phyloP scores from a whole-genome alignment of 2,113 vertebrate species.

The Syngnathoides biaculeatus region DNA sequence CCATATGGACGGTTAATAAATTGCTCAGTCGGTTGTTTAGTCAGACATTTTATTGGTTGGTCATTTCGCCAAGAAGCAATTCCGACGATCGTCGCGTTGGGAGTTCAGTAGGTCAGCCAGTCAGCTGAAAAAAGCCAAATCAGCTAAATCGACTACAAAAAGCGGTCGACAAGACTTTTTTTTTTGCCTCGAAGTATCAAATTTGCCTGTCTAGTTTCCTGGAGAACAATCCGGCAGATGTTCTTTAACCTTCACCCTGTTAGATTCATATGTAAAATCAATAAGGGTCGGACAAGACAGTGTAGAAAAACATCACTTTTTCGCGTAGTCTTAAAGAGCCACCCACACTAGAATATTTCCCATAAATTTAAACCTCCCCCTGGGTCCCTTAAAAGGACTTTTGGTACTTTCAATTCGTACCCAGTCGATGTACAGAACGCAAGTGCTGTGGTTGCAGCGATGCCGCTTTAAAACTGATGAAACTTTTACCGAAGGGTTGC shows the following conservation, averaged over 20 bases:
- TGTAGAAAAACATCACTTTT: background rate
- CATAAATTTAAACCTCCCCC: no score
- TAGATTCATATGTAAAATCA: background rate
- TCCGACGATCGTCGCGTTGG: background rate
- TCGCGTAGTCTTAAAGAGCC: no score
- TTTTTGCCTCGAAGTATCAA: no score
- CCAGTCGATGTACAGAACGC: background rate
- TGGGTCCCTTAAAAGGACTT: background rate
- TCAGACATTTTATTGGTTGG: background rate
- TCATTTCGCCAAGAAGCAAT: background rate
- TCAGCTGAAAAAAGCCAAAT: background rate
- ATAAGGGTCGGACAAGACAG: background rate
- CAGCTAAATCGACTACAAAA: no score
- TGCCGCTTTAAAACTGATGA: conserved; percentile 4
- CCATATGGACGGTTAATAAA: no score
- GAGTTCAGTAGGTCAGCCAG: background rate
- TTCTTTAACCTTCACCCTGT: background rate
- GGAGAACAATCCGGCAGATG: background rate
- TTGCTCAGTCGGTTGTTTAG: no score
- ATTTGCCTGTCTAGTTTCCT: background rate
- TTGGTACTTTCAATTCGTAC: background rate
- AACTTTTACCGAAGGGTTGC: conserved; percentile 1
- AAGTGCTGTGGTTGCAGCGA: background rate
- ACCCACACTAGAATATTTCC: background rate
- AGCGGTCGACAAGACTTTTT: no score